Evolutionary conservation across 2,888 invertebrate genomes (phyloP).

Genomic region (Mythimna albipuncta): DNA sequence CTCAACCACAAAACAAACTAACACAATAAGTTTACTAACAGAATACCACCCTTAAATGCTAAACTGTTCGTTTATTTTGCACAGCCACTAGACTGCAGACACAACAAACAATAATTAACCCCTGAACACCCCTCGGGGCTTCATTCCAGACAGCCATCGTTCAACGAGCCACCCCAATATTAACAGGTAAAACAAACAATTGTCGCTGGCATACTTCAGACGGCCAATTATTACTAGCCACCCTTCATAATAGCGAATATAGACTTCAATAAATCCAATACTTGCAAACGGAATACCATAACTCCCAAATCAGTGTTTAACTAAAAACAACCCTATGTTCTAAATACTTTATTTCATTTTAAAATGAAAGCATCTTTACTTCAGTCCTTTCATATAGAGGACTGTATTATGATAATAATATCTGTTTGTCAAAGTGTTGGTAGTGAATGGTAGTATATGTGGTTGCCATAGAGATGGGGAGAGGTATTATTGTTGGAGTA

Average conservation of each 20-base stretch:
- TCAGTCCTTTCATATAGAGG: neutral
- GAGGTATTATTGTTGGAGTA: slow-evolving; percentile 10
- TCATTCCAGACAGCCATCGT: slow-evolving; percentile 7
- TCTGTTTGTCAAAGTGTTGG: neutral
- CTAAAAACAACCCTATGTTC: slow-evolving; percentile 6
- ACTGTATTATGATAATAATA: slow-evolving; percentile 2
- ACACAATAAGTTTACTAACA: neutral
- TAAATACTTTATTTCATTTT: neutral
- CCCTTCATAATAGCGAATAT: neutral
- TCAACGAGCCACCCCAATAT: slow-evolving; percentile 6
- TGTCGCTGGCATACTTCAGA: neutral
- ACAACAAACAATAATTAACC: slow-evolving; percentile 15
- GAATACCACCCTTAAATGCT: neutral
- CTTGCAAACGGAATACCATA: neutral
- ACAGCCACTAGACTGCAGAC: slow-evolving; percentile 11
- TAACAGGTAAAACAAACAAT: slow-evolving; percentile 16
- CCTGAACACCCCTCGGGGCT: neutral
- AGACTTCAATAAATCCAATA: neutral
- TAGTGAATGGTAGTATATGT: neutral
- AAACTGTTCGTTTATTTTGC: slow-evolving; percentile 6
- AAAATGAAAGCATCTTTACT: neutral
- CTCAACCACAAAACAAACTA: neutral
- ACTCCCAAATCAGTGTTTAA: neutral
- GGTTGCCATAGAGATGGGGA: slow-evolving; percentile 9
- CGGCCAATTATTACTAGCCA: slow-evolving; percentile 21